Conservation (phyloP, 1,140 invertebrate species). For the Planococcus citri region DNA sequence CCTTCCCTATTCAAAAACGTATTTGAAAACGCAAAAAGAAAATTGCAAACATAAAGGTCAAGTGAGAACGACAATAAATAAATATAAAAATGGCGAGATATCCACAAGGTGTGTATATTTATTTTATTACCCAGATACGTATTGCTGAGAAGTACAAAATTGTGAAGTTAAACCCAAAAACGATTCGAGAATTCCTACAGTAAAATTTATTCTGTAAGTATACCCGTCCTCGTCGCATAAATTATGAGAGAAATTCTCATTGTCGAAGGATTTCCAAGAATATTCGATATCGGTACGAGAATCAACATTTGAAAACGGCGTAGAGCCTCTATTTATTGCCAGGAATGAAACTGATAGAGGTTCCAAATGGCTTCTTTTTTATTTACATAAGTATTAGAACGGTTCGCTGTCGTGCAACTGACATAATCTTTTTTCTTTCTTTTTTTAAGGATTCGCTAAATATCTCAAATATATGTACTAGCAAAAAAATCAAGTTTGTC, state of each 20-base stretch:
- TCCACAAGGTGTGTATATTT: too few relatives aligned
- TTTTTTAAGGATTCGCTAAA: too few relatives aligned
- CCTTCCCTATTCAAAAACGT: too few relatives aligned
- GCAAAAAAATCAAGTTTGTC: too few relatives aligned
- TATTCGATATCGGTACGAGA: background rate
- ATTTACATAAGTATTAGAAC: slow-evolving; percentile 8
- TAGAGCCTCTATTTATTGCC: background rate
- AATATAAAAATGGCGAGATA: background rate
- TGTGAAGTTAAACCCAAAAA: background rate
- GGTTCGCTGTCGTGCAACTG: background rate
- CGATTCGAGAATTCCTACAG: background rate
- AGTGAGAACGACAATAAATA: too few relatives aligned
- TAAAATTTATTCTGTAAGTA: background rate
- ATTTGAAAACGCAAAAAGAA: too few relatives aligned
- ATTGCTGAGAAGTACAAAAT: background rate
- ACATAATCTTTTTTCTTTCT: background rate
- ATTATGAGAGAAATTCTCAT: background rate
- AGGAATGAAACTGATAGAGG: background rate
- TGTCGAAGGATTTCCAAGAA: background rate
- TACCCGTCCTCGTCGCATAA: background rate
- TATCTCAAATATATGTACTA: too few relatives aligned
- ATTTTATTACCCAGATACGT: background rate
- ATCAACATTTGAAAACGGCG: background rate
- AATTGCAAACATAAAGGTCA: background rate
- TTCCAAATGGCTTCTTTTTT: background rate